A percentile compares a stretch with the other conserved stretches of the same genome.
Conservation (phyloP, 2,113 vertebrate species). For the Mesitornis unicolor region DNA sequence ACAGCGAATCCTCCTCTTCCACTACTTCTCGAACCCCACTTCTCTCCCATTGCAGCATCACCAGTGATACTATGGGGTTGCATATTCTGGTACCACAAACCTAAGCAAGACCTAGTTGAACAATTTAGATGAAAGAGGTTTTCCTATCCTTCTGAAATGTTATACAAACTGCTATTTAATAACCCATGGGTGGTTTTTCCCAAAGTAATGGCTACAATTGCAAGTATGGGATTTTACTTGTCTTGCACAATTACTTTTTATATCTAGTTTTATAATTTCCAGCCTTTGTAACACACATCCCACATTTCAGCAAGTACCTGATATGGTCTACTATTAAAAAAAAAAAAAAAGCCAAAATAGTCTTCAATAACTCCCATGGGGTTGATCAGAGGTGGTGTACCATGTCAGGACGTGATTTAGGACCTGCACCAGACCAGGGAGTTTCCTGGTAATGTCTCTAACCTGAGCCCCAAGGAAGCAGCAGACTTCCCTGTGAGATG, state of each 20-base stretch:
- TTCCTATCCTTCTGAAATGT: not conserved
- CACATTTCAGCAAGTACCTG: not conserved
- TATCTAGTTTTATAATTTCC: not conserved
- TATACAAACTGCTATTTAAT: not conserved
- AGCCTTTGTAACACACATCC: not conserved
- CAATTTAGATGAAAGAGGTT: not conserved
- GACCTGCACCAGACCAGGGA: too few species aligned
- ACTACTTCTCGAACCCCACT: not conserved
- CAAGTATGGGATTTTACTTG: not conserved
- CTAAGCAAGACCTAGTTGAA: not conserved
- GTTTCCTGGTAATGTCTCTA: too few species aligned
- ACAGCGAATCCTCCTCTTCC: not conserved
- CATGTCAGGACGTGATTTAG: not conserved
- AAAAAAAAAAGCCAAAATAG: not conserved
- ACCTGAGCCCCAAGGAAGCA: too few species aligned
- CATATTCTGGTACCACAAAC: not conserved
- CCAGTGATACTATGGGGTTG: not conserved
- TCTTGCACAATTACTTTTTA: not conserved
- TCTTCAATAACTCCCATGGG: not conserved
- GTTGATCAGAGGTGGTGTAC: not conserved
- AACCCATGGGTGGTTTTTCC: not conserved
- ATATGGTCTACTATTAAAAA: not conserved
- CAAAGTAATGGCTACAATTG: not conserved
- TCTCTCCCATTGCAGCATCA: not conserved
- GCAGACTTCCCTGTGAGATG: too few species aligned